Evolutionary conservation across 2,113 vertebrate species (phyloP).

Genomic region (Vulpes vulpes): DNA sequence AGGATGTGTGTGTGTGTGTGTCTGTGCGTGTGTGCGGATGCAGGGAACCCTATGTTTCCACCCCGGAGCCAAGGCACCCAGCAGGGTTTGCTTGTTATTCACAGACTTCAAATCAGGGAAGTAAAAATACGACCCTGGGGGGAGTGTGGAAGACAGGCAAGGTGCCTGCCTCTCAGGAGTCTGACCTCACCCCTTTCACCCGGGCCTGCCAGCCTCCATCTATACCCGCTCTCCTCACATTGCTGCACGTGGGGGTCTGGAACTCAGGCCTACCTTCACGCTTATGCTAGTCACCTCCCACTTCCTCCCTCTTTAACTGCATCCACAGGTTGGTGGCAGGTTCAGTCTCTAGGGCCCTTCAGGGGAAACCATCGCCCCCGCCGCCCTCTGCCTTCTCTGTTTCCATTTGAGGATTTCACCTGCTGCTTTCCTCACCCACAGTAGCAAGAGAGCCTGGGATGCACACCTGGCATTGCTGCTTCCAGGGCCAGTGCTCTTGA

Average conservation of each 20-base stretch:
- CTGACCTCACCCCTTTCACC: no score
- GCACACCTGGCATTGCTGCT: no score
- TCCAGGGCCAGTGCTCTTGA: neutral
- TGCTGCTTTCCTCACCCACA: neutral
- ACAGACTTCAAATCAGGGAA: neutral
- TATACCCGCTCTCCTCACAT: rapidly evolving
- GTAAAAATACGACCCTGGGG: neutral
- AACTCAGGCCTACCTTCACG: neutral
- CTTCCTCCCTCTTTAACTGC: neutral
- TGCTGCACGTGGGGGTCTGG: neutral
- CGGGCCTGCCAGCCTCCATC: no score
- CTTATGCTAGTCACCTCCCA: neutral
- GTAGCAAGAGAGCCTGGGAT: rapidly evolving
- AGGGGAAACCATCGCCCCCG: rapidly evolving
- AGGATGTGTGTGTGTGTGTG: neutral
- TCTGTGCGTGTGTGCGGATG: no score
- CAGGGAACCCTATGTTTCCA: neutral
- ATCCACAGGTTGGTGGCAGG: neutral
- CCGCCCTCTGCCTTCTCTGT: neutral
- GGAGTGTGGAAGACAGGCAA: neutral
- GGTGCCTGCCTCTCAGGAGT: rapidly evolving
- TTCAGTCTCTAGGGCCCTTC: neutral
- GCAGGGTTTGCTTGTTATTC: neutral
- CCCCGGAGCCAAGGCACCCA: neutral
- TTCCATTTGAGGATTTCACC: neutral